Evolutionary conservation across 2,888 invertebrate genomes (phyloP), one percentile per base, ranked within the genome.

Genomic region (Phoenoteleia sp.): DNA sequence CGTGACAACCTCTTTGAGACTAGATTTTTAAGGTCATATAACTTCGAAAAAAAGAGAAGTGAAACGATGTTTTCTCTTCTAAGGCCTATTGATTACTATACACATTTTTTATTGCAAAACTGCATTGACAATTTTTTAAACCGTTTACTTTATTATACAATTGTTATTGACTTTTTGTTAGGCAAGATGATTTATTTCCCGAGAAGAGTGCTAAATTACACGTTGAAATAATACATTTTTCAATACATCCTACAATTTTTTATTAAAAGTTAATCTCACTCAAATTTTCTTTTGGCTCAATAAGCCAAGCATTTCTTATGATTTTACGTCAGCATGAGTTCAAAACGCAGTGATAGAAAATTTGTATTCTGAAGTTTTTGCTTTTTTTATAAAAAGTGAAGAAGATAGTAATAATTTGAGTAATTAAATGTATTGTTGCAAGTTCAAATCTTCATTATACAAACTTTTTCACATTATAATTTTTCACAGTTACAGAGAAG

Each of bases 11-110:
- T 66, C 64, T 76, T 66, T 45, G 52, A 54, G 60, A 42, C 75
- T 29, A 58, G 52, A 64, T 64, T 75, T 75, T 64, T 52, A 62
- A 75, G 52, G 75, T 64, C 75, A 42, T 54, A 27, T 29, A 64
- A 75, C 64, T 75, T 75, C 27, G 49, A 62, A 62, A 47, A 47
- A 69, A 45, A 54, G 29, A 42, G 27, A 62, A 75, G 47, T 66
- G 56, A 76, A 76, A 76, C 74, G 62, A 54, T 23, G 52, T 75
- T 64, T 64, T 75, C 74, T 64, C 52, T 58, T 11, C 1, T 3
- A 13, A 17, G n/a, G 6, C 9, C 0, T 33, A 72, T 47, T 13
- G 47, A 62, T 58, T 60, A 13, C 13, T 13, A 17, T 29, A 49
- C 49, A 42, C 27, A 72, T 23, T 60, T 36, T 49, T 60, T 33